Evolutionary conservation across 2,797 vertebrate genomes (phyloP).

Genomic region (Adelosebastes latens): DNA sequence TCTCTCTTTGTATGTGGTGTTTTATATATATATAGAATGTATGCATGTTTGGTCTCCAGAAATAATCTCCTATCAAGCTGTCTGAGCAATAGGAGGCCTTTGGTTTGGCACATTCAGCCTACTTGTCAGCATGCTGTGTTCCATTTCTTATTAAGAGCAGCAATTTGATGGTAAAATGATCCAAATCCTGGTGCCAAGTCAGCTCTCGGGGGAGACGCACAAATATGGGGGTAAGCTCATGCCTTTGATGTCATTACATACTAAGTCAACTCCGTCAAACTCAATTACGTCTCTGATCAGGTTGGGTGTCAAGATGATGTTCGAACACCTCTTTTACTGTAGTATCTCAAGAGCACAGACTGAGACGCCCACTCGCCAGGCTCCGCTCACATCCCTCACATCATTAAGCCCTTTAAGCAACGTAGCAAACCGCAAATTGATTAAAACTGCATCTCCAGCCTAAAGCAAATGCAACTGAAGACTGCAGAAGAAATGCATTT

Average conservation of each 20-base stretch:
- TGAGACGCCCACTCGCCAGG: slow-evolving; percentile 35
- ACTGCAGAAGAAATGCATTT: slow-evolving; percentile 53
- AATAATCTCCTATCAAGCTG: slow-evolving; percentile 45
- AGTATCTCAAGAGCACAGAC: slow-evolving; percentile 51
- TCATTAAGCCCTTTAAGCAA: slow-evolving; percentile 45
- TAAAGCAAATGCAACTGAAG: slow-evolving; percentile 36
- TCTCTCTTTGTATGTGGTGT: not conserved
- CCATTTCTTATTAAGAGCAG: slow-evolving; percentile 50
- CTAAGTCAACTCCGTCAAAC: slow-evolving; percentile 66
- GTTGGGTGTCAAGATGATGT: slow-evolving; percentile 55
- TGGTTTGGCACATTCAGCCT: slow-evolving; percentile 45
- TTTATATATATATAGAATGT: slow-evolving; percentile 29
- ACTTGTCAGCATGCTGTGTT: slow-evolving; percentile 51
- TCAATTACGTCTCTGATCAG: slow-evolving; percentile 65
- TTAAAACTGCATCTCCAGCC: slow-evolving; percentile 27
- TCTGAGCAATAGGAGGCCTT: slow-evolving; percentile 23
- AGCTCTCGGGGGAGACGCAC: slow-evolving; percentile 26
- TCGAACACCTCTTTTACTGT: slow-evolving; percentile 42
- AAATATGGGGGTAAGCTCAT: slow-evolving; percentile 45
- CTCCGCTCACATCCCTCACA: slow-evolving; percentile 17
- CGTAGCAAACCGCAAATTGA: slow-evolving; percentile 39
- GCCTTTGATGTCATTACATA: slow-evolving; percentile 64
- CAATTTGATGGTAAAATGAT: slow-evolving; percentile 56
- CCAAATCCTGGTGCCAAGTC: slow-evolving; percentile 48
- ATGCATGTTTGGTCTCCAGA: slow-evolving; percentile 25